Evolutionary conservation across 2,113 vertebrate genomes (phyloP), one percentile per base, ranked within the genome.

Genomic region (Saiga tatarica): DNA sequence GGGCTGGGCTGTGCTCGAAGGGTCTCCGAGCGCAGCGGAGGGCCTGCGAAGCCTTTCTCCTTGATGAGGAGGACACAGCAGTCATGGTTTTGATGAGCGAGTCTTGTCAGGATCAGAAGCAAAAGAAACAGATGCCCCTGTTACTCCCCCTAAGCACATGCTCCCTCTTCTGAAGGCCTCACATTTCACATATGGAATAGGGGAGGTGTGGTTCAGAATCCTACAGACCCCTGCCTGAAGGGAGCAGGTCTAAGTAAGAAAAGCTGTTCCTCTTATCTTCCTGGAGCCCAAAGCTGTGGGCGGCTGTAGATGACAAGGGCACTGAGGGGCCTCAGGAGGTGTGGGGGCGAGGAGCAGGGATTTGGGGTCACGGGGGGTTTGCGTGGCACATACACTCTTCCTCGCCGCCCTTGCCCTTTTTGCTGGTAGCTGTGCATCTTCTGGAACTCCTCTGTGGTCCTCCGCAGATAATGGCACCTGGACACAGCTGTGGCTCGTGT

Each of bases 401-500:
- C 47, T 53, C 21, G 21, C 50, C 47, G 0, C 7, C 76, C 14
- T 21, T 30, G 42, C 36, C 60, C 1, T 4, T 82, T 17, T 9
- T 62, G 39, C 57, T 60, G 45, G 9, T 26, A 4, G 23, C 71
- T 53, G 8, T 28, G 7, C 23, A n/a, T 92, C 6, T 81, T 55
- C 30, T 13, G 42, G 36, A 7, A 50, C 76, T 90, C 42, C 85
- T 3, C 19, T 36, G 4, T 26, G 7, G 17, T 83, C 92, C 95
- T 93, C 81, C 96, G 59, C 99, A 99, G 99, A 99, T 98, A 99
- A 99, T 0, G 99, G 99, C 45, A 99, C 99, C 0, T 99, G 99
- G 99, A 99, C 99, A 6, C 99, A 99, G 97, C 98, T 99, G 89
- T 99, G 99, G 99, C 98, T 99, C 0, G 99, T 99, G 92, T 99